phyloP scores from a whole-genome alignment of 35 echinoderm and acorn worm genomes.

The Amphiura filiformis region DNA sequence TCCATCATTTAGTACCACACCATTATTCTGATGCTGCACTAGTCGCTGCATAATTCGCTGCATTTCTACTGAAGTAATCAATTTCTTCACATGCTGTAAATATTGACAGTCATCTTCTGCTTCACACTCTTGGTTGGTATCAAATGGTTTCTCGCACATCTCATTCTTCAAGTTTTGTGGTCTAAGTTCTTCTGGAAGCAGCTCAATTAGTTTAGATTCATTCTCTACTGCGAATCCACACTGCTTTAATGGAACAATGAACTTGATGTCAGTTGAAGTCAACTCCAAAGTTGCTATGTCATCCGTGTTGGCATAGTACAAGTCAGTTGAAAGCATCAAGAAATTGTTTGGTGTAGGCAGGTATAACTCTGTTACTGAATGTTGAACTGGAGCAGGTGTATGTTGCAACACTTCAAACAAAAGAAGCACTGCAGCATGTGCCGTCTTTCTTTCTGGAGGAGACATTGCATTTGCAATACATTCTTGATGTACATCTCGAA shows the following conservation, averaged over 20 bases:
- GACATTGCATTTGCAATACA: background rate
- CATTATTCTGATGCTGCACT: background rate
- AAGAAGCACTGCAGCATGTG: background rate
- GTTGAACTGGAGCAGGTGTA: background rate
- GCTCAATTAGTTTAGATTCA: constrained; percentile 2
- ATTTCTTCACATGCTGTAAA: background rate
- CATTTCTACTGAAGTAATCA: constrained; percentile 24
- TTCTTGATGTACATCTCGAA: background rate
- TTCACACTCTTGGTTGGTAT: constrained; percentile 6
- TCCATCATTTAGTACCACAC: background rate
- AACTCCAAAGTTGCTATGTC: background rate
- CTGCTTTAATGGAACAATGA: constrained; percentile 12
- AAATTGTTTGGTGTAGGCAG: background rate
- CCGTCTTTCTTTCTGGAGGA: background rate
- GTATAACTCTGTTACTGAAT: background rate
- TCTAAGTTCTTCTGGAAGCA: background rate
- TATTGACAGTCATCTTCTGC: constrained; percentile 12
- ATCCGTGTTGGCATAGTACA: constrained; percentile 2
- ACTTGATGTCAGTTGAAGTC: constrained; percentile 12
- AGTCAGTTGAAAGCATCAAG: background rate
- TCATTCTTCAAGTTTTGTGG: constrained; percentile 6
- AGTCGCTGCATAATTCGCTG: background rate
- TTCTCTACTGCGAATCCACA: background rate
- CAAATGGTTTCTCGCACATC: background rate
- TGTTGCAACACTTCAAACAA: background rate